Conservation (phyloP, 2,888 invertebrate genomes). For the Agonopterix alstromeriana region DNA sequence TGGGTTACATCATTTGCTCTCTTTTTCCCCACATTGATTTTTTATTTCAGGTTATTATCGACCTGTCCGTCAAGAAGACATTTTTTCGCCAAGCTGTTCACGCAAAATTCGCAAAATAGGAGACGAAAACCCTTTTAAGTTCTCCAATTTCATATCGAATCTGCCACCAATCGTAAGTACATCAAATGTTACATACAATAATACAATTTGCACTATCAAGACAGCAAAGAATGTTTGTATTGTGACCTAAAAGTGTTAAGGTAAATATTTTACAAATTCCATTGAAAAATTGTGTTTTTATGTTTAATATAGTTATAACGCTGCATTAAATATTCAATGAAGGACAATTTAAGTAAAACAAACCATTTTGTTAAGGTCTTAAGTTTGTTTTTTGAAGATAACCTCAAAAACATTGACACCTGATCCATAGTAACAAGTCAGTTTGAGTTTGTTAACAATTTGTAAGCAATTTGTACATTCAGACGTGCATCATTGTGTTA, state of each 20-base stretch:
- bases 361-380: neutral
- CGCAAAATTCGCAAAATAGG: conserved; percentile 73
- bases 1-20: conserved; percentile 17
- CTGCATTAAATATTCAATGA: neutral
- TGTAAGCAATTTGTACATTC: neutral
- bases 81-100: conserved; percentile 63
- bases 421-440: neutral
- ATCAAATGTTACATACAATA: neutral
- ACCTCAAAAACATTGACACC: conserved; percentile 5
- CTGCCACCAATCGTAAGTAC: conserved; percentile 73
- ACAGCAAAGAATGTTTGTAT: neutral
- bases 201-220: neutral
- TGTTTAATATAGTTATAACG: conserved; percentile 1
- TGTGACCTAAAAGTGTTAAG: conserved; percentile 1
- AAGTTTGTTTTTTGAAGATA: conserved; percentile 1
- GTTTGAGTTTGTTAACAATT: no score
- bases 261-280: conserved; percentile 1
- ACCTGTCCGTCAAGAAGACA: conserved; percentile 75
- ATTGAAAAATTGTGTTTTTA: neutral
- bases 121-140: conserved; percentile 74
- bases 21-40: conserved; percentile 61
- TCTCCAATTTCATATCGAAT: conserved; percentile 74
- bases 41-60: conserved; percentile 74
- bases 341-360: neutral
- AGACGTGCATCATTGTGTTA: neutral